Evolutionary conservation across 2,888 invertebrate species (phyloP).

Genomic region (Lithophane leautieri): DNA sequence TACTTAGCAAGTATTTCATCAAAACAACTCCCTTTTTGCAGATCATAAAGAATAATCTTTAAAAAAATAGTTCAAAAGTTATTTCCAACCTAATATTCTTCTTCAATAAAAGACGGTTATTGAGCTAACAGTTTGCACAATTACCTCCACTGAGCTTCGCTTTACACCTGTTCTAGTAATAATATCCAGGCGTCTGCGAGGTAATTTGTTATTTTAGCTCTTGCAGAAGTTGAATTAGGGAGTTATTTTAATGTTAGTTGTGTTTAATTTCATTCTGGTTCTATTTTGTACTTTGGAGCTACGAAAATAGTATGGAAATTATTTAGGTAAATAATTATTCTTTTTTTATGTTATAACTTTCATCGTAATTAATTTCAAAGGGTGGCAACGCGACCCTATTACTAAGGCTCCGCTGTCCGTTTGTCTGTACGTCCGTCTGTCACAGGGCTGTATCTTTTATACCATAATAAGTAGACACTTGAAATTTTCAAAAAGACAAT

Average conservation of each 20-base stretch:
- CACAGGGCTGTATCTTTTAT: too few relatives aligned
- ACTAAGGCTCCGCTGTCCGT: too few relatives aligned
- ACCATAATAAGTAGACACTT: too few relatives aligned
- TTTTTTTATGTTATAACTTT: not conserved
- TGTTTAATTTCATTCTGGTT: constrained; percentile 42
- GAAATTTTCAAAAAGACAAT: too few relatives aligned
- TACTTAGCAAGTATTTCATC: constrained; percentile 3
- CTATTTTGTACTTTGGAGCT: not conserved
- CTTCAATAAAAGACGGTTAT: constrained; percentile 60
- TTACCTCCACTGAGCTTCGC: constrained; percentile 65
- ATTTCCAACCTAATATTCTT: constrained; percentile 54
- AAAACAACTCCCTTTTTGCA: not conserved
- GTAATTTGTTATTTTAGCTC: constrained; percentile 78
- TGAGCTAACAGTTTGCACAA: constrained; percentile 59
- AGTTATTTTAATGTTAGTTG: constrained; percentile 49
- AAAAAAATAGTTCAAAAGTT: not conserved
- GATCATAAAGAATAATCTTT: not conserved
- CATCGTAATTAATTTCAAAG: not conserved
- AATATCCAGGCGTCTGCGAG: constrained; percentile 71
- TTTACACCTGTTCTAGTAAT: constrained; percentile 76
- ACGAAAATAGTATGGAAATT: not conserved
- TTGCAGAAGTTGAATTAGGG: constrained; percentile 39
- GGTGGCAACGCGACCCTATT: too few relatives aligned
- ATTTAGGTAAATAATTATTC: not conserved
- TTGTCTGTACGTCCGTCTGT: too few relatives aligned